Percentiles rank a stretch among this genome's conserved stretches.
These are phyloP conservation scores for Strix uralensis DNA, from an alignment of 2,113 vertebrate species.

Conservation along the genomic window DNA sequence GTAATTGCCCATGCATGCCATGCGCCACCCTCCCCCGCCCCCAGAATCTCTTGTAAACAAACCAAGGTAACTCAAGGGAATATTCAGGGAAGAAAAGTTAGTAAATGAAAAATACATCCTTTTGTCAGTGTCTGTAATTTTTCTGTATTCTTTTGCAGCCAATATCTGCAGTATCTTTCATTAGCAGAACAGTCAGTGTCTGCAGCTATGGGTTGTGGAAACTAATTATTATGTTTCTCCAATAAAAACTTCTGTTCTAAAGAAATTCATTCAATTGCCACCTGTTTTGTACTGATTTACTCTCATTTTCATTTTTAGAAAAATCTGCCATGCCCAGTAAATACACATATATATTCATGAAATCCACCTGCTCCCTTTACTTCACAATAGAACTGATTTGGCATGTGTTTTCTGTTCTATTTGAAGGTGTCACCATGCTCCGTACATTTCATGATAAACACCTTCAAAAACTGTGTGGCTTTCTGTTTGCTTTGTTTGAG, in stretches of 20 bases:
- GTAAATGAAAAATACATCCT: conserved; percentile 28
- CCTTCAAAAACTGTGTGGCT: background rate
- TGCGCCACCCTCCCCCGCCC: conserved; percentile 46
- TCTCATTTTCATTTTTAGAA: conserved; percentile 1
- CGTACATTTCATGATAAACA: conserved; percentile 13
- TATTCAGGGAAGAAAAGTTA: conserved; percentile 44
- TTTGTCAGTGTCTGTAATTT: conserved; percentile 40
- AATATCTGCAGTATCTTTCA: conserved; percentile 30
- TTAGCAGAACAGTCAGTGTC: background rate
- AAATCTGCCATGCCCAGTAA: background rate
- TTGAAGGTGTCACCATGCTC: background rate
- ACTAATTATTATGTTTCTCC: conserved; percentile 41
- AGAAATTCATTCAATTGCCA: conserved; percentile 41
- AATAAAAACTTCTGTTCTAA: conserved; percentile 53
- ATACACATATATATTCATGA: conserved; percentile 46
- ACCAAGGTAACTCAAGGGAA: conserved; percentile 54
- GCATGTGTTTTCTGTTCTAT: background rate
- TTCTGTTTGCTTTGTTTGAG: conserved; percentile 16
- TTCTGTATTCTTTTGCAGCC: conserved; percentile 24
- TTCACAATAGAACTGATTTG: conserved; percentile 60
- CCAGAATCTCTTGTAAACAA: conserved; percentile 37
- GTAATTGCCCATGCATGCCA: conserved; percentile 52
- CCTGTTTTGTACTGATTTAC: conserved; percentile 9
- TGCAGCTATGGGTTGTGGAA: background rate
- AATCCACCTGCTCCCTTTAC: conserved; percentile 52